Evolutionary conservation across 2,797 vertebrate species (phyloP), one percentile per base, ranked within the genome.

Genomic region (Schizothorax lantsangensis): DNA sequence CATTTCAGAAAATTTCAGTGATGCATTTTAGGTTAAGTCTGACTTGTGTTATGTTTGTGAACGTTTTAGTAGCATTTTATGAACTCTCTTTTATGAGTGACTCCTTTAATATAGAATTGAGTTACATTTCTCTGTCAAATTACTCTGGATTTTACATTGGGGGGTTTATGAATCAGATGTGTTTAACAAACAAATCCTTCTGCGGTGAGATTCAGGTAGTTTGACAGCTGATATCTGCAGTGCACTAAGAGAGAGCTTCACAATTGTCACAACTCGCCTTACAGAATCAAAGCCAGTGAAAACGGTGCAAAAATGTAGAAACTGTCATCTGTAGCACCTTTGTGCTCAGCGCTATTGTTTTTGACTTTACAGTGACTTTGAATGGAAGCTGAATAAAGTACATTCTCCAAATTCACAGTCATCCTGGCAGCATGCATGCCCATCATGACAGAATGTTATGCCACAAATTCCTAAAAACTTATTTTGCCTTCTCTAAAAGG

Each of bases 21-120:
- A 92, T 94, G 92, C 92, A 93, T 95, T 93, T 94, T 93, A 92
- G 90, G 93, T 82, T 84, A 75, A 62, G 30, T 69, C 83, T 90
- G 90, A 40, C 4, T 40, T 38, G 33, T 59, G 75, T 40, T 79
- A 14, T 15, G 33, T 78, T 78, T 40, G 52, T 40, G 52, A n/a
- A 36, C 30, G 7, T 68, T 68, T 68, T 36, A 68, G 30, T 68
- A 68, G 15, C 19, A 36, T 68, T 68, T 68, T 68, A 68, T 9
- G 64, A 36, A 68, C 4, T 68, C 64, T 68, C 64, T 68, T 68
- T 68, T 68, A 68, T 36, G 15, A 59, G 12, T 79, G 12, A 1
- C 79, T 36, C 89, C 84, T 88, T 89, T 66, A 82, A 78, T 89
- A 81, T 66, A 79, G 54, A 82, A 81, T 43, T 85, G 77, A 87